Evolutionary conservation across 2,888 invertebrate species (phyloP), one percentile per base, ranked within the genome.

Genomic region (Lampropteryx suffumata): DNA sequence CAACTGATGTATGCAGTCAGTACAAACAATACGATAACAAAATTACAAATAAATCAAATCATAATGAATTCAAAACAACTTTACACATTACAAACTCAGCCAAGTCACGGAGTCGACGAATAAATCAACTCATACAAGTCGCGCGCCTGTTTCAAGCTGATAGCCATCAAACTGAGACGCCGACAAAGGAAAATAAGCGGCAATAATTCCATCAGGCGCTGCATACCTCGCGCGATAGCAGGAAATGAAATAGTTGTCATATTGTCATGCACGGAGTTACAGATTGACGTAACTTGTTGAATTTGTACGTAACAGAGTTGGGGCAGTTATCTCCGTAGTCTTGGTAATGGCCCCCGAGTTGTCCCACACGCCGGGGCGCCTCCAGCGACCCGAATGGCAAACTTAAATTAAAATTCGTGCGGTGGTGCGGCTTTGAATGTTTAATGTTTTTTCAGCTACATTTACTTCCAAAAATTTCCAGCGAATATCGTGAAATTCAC

Each of bases 201-300:
- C 30, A 28, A 49, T 49, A 54, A 54, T 42, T 51, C n/a, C 43
- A 50, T 52, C 47, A 59, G 54, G 59, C 39, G 48, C 49, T 41
- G 36, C 43, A 21, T 44, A 32, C 43, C 43, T 29, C 11, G 39
- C 45, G 21, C 12, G 12, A 41, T 37, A 48, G 17, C 41, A 17
- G 21, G 17, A 29, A 44, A 44, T 35, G 24, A 26, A 47, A 44
- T 55, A 40, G 47, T 46, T 46, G 48, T 41, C 39, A 42, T 33
- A 13, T 24, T 28, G 43, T 39, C 39, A 32, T 43, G 42, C 29
- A 11, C 26, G 29, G 28, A 41, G 41, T 41, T 48, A 30, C 30
- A 42, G 42, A 49, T 32, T 49, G 49, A 42, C 35, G 21, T 34
- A 47, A 52, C 52, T 52, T 52, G 52, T 52, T 47, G 47, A 43